phyloP scores from a whole-genome alignment of 1,140 invertebrate genomes.

The Episyrphus balteatus region DNA sequence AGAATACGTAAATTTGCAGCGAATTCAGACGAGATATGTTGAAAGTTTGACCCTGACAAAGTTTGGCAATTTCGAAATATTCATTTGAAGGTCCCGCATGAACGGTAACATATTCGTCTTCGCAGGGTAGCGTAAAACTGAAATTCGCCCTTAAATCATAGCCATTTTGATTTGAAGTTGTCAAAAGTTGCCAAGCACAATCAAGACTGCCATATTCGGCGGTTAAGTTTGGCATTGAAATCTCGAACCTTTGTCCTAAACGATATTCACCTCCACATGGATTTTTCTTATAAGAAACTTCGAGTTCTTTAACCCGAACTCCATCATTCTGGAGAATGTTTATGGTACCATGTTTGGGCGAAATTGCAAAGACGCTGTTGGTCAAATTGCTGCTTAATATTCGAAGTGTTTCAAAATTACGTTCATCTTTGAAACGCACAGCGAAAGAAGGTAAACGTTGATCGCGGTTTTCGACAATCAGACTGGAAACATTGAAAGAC shows the following conservation, averaged over 20 bases:
- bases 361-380: constrained; percentile 8
- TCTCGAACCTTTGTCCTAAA: constrained; percentile 2
- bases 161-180: not conserved
- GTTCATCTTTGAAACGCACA: constrained; percentile 11
- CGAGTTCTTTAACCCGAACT: not conserved
- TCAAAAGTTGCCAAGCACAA: constrained; percentile 14
- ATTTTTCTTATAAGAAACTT: constrained; percentile 13
- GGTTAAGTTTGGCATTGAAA: constrained; percentile 6
- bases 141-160: constrained; percentile 14
- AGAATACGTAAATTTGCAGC: constrained; percentile 4
- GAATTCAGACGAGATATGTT: constrained; percentile 7
- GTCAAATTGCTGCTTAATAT: constrained; percentile 5
- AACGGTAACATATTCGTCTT: constrained; percentile 15
- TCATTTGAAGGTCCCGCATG: constrained; percentile 5
- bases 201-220: constrained; percentile 12
- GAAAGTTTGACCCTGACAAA: constrained; percentile 10
- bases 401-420: not conserved
- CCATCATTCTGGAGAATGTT: constrained; percentile 3
- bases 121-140: constrained; percentile 19
- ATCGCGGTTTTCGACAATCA: not conserved
- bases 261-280: constrained; percentile 13
- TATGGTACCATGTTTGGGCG: constrained; percentile 6
- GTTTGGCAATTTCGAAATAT: not conserved
- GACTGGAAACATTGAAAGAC: constrained; percentile 9
- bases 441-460: not conserved